Percentiles rank a stretch among this genome's conserved stretches.
Evolutionary conservation across 1,140 invertebrate species (phyloP).

Genomic region (Psilanteris sp.): DNA sequence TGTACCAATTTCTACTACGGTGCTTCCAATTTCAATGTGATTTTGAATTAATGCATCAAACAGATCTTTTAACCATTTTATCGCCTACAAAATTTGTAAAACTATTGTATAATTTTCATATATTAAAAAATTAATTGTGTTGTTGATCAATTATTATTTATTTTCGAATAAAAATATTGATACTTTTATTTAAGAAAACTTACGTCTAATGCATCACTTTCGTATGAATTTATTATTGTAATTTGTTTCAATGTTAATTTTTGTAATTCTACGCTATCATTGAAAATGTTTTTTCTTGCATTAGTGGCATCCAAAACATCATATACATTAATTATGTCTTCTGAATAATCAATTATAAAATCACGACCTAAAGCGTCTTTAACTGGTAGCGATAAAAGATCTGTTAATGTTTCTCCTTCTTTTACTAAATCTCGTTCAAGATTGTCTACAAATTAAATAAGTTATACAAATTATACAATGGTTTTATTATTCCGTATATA

Average conservation of each 20-base stretch:
- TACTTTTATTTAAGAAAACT: too few species aligned
- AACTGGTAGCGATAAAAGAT: constrained; percentile 88
- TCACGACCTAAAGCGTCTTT: constrained; percentile 89
- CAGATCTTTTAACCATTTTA: constrained; percentile 87
- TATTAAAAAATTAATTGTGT: too few species aligned
- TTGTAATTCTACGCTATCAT: constrained; percentile 85
- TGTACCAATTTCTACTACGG: constrained; percentile 85
- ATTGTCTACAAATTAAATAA: constrained; percentile 78
- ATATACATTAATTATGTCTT: constrained; percentile 86
- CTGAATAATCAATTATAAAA: constrained; percentile 85
- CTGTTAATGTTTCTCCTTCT: constrained; percentile 89
- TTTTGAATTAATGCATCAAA: constrained; percentile 85
- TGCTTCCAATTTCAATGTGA: constrained; percentile 87
- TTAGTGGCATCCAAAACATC: constrained; percentile 85
- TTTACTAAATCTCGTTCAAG: constrained; percentile 85
- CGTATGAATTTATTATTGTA: constrained; percentile 86
- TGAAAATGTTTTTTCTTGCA: constrained; percentile 84
- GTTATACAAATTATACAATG: not conserved
- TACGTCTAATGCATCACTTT: constrained; percentile 86
- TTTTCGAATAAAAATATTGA: not conserved
- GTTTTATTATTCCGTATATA: too few species aligned
- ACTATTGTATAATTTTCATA: too few species aligned
- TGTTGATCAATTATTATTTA: too few species aligned
- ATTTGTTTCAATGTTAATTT: constrained; percentile 88
- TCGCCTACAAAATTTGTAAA: constrained; percentile 80